Percentiles rank a stretch among this genome's conserved stretches.
Evolutionary conservation across 2,888 invertebrate genomes (phyloP).

Genomic region (Rhopalosiphum nymphaeae): DNA sequence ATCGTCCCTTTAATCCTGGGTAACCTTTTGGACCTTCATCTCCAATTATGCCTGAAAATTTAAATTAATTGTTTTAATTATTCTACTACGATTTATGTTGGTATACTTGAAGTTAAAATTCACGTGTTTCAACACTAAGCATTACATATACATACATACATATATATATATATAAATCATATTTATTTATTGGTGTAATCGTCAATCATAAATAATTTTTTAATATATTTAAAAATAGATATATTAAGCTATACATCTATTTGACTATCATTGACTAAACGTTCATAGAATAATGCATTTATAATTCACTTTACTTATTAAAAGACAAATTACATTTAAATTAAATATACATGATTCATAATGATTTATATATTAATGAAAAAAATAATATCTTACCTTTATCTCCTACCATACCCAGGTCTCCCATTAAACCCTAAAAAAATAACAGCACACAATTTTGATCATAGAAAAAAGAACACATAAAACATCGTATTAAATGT

Average conservation of each 20-base stretch:
- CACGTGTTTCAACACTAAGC: not conserved
- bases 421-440: slow-evolving; percentile 70
- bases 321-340: not conserved
- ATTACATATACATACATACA: not conserved
- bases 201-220: not conserved
- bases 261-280: not conserved
- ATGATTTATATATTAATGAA: not conserved
- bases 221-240: not conserved
- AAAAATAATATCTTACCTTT: slow-evolving; percentile 71
- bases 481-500: not conserved
- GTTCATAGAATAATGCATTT: not conserved
- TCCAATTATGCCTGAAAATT: slow-evolving; percentile 71
- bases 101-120: not conserved
- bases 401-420: slow-evolving; percentile 70
- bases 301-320: not conserved
- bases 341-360: not conserved
- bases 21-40: slow-evolving; percentile 70
- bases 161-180: not conserved
- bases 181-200: not conserved
- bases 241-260: not conserved
- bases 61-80: not conserved
- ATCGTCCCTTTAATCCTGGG: slow-evolving; percentile 70
- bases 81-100: not conserved
- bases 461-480: not conserved
- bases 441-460: slow-evolving; percentile 50